Base-by-base conservation (phyloP, 2,888 invertebrate genomes). In the Nebria salina region DNA sequence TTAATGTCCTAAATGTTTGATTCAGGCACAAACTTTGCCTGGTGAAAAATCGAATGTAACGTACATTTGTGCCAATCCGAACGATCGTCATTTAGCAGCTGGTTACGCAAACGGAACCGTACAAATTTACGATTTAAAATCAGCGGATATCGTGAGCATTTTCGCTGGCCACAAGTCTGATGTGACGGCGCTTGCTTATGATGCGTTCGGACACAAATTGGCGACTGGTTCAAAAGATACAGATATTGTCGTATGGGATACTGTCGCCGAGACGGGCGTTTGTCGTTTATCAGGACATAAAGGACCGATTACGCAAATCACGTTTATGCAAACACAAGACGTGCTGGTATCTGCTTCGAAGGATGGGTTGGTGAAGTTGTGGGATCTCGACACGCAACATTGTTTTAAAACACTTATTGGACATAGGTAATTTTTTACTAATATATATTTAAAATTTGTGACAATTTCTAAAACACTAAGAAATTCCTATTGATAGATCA, bases 371-470 rank as follows among this genome's bases (percentile, higher is more conserved):
- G 93, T 99, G 0, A 99, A 98, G 89, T 97, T 99, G 88, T 99
- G 99, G 99, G 97, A 99, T 88, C 91, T 99, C 84, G 95, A 96
- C 84, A 97, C 97, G 6, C 96, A 97, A 85, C 96, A 97, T 86
- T 99, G 98, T 88, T 99, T 99, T 86, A 96, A 96, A 88, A 99
- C 99, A 2, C 90, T 99, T 75, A 94, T 96, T 66, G 98, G 97
- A 82, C 95, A 96, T 89, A 98, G 91, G 95, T 94, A 89, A 85
- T 83, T 54, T 80, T 6, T 66, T 66, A 68, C 78, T 13, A 11
- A 34, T 70, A 3, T n/a, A 70, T 70, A 42, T 75, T 70, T 83
- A 65, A 26, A 66, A 65, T 79, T 75, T 74, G 70, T 64, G 64
- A 80, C 76, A 13, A 54, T 6, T 34, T 34, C 34, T 34, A 34